phyloP scores from a whole-genome alignment of 2,888 invertebrate species.

The Limnephilus rhombicus region DNA sequence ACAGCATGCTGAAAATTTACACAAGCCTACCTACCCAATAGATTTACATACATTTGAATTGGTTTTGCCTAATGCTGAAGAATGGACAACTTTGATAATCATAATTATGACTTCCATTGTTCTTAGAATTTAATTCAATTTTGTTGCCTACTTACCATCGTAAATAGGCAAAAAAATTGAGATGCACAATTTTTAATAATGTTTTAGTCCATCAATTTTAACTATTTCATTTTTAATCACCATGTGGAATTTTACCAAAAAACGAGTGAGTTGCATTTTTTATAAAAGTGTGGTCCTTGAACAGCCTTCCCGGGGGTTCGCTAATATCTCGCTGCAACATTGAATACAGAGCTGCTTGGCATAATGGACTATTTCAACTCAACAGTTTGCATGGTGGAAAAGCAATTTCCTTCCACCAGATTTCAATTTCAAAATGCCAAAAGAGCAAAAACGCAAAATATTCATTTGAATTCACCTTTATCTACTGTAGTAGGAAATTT shows the following conservation, averaged over 20 bases:
- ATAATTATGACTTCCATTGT: too few species aligned
- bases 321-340: background rate
- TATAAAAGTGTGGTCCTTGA: background rate
- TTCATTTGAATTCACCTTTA: constrained; percentile 21
- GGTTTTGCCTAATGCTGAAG: too few species aligned
- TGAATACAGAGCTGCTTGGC: constrained; percentile 6
- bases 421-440: constrained; percentile 61
- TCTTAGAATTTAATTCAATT: too few species aligned
- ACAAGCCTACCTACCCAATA: too few species aligned
- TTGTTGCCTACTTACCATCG: too few species aligned
- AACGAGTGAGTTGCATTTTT: background rate
- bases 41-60: too few species aligned
- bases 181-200: too few species aligned
- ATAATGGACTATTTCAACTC: constrained; percentile 53
- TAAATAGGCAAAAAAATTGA: too few species aligned
- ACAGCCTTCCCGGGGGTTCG: background rate
- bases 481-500: background rate
- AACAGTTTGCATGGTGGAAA: constrained; percentile 59
- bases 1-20: too few species aligned
- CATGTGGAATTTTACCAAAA: background rate
- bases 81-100: too few species aligned
- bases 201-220: too few species aligned
- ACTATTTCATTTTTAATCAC: background rate
- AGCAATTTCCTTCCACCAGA: constrained; percentile 63
- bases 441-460: constrained; percentile 49